Conservation (phyloP, 2,113 vertebrate species). For the Xenopus laevis region DNA sequence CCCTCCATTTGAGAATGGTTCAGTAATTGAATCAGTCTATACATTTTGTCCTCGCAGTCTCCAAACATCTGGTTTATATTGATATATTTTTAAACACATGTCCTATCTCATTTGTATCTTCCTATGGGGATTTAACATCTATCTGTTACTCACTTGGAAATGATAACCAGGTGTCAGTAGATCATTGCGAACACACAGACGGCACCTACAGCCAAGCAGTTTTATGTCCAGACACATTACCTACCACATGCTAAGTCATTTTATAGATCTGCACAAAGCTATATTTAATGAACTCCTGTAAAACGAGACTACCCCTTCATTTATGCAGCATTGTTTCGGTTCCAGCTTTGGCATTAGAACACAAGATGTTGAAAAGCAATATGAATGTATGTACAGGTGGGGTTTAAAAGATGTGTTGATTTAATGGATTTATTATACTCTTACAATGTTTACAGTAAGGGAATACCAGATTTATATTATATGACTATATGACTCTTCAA, state of each 20-base stretch:
- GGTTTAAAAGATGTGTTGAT: too few relatives aligned
- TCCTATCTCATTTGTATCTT: conserved; percentile 31
- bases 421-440: too few relatives aligned
- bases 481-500: too few relatives aligned
- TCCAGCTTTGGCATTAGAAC: too few relatives aligned
- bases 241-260: conserved; percentile 23
- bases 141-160: conserved; percentile 21
- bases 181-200: conserved; percentile 15
- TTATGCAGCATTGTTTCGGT: too few relatives aligned
- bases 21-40: conserved; percentile 17
- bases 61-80: conserved; percentile 31
- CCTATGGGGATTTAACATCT: background rate
- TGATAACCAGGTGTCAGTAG: conserved; percentile 4
- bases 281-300: background rate
- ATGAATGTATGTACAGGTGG: too few relatives aligned
- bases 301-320: background rate
- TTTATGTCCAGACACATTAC: conserved; percentile 20
- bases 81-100: conserved; percentile 11
- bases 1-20: background rate
- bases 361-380: too few relatives aligned
- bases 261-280: background rate
- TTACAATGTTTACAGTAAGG: too few relatives aligned
- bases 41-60: conserved; percentile 7
- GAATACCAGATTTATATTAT: too few relatives aligned
- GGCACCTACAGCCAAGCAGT: conserved; percentile 16